phyloP scores from a whole-genome alignment of 1,140 invertebrate species.

The Drosophila erecta region DNA sequence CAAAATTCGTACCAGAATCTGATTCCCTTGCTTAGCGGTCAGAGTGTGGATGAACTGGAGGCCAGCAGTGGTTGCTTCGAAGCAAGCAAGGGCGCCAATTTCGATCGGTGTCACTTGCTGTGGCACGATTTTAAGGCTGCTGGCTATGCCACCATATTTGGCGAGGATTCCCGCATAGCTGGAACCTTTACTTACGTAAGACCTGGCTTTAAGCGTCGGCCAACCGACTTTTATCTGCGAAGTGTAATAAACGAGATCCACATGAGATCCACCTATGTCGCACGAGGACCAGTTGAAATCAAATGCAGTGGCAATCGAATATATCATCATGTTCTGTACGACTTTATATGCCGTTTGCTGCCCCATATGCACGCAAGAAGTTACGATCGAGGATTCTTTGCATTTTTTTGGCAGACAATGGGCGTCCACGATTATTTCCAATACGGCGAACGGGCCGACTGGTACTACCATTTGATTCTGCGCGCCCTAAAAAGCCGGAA shows the following conservation, averaged over 20 bases:
- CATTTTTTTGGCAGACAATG: conserved; percentile 30
- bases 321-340: conserved; percentile 14
- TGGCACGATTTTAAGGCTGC: conserved; percentile 17
- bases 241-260: conserved; percentile 11
- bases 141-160: conserved; percentile 23
- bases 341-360: conserved; percentile 11
- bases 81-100: not conserved
- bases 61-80: not conserved
- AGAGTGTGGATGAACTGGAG: conserved; percentile 3
- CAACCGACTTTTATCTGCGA: conserved; percentile 25
- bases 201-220: conserved; percentile 2
- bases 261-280: no score
- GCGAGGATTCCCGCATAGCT: conserved; percentile 10
- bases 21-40: conserved; percentile 12
- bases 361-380: conserved; percentile 12
- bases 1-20: conserved; percentile 29
- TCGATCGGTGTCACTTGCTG: conserved; percentile 11
- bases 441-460: conserved; percentile 8
- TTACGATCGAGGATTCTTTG: conserved; percentile 17
- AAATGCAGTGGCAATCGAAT: conserved; percentile 3
- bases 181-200: conserved; percentile 9
- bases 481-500: not conserved
- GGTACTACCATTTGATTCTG: conserved; percentile 3
- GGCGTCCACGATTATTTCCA: conserved; percentile 34
- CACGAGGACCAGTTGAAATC: no score